phyloP scores from a whole-genome alignment of 2,797 vertebrate genomes.

The Sciurus vulgaris region DNA sequence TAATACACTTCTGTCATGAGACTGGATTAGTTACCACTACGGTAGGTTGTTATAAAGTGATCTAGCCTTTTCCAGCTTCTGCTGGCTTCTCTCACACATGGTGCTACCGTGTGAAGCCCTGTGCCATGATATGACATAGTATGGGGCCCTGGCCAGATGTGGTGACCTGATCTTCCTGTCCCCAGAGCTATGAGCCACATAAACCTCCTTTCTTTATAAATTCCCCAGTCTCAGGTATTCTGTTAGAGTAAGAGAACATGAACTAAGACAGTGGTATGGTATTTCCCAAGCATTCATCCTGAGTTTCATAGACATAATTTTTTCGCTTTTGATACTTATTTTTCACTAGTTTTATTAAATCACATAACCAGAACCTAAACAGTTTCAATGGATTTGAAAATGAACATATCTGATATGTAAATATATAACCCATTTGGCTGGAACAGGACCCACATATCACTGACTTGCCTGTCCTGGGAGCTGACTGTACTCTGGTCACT shows the following conservation, averaged over 20 bases:
- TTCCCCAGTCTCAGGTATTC: neutral
- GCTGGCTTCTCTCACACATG: neutral
- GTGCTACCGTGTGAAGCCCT: neutral
- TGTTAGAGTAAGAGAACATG: neutral
- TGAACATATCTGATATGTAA: neutral
- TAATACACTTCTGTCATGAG: neutral
- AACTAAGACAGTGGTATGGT: neutral
- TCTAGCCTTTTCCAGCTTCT: too few species aligned
- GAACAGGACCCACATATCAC: neutral
- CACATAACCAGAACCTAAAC: neutral
- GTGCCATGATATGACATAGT: neutral
- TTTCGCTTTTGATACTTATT: neutral
- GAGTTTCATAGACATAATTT: neutral
- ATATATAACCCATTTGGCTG: neutral
- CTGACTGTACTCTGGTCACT: neutral
- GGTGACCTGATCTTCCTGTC: neutral
- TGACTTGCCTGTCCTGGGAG: neutral
- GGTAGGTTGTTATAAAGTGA: neutral
- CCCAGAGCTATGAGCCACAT: neutral
- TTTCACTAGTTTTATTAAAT: constrained; percentile 21
- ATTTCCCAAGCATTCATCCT: neutral
- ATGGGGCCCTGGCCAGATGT: too few species aligned
- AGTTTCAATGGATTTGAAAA: neutral
- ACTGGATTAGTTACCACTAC: neutral
- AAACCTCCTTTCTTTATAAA: neutral